These are phyloP conservation scores for Mastomys coucha DNA, from an alignment of 2,113 vertebrate genomes.

Conservation along the genomic window DNA sequence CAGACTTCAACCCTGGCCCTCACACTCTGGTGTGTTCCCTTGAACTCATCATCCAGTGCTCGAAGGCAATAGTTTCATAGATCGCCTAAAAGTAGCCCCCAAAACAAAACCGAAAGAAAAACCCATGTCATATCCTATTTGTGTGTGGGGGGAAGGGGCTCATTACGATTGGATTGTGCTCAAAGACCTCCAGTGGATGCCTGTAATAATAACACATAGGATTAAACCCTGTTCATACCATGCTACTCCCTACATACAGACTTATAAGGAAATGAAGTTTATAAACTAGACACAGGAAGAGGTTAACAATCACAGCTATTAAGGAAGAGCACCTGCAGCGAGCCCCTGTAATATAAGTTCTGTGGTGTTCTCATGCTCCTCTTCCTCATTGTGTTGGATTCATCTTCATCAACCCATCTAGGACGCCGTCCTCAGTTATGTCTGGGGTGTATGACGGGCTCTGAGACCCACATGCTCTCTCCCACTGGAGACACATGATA, in stretches of 20 bases:
- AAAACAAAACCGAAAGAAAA: no score
- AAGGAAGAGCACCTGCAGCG: not conserved
- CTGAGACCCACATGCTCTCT: fast-evolving
- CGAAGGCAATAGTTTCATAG: not conserved
- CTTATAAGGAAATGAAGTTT: not conserved
- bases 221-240: not conserved
- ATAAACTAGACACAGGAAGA: not conserved
- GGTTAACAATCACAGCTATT: not conserved
- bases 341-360: not conserved
- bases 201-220: not conserved
- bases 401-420: not conserved
- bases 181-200: not conserved
- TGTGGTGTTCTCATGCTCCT: not conserved
- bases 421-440: not conserved
- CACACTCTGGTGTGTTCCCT: not conserved
- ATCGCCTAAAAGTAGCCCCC: fast-evolving
- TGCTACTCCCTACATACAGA: not conserved
- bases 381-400: not conserved
- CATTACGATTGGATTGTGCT: not conserved
- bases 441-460: not conserved
- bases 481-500: not conserved
- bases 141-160: not conserved
- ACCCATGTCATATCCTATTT: not conserved
- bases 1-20: not conserved
- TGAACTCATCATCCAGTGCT: not conserved